Evolutionary conservation across 2,113 vertebrate genomes (phyloP).

Genomic region (Carettochelys insculpta): DNA sequence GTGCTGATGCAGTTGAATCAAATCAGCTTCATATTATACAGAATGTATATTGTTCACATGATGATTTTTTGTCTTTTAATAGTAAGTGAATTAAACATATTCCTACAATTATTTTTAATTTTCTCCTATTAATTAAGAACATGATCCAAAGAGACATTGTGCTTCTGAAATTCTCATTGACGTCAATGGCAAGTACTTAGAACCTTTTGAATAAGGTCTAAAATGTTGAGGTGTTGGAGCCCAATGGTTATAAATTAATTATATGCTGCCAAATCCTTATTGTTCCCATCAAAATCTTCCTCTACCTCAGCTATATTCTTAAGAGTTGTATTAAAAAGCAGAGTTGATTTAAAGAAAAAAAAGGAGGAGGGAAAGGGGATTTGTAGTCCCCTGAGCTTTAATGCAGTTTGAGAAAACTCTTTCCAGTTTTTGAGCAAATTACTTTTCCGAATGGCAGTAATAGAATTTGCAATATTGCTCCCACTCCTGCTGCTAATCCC

Average conservation of each 20-base stretch:
- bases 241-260: no score
- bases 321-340: neutral
- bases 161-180: no score
- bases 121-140: no score
- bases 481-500: fast-evolving
- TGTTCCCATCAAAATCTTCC: no score
- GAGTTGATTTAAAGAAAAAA: neutral
- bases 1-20: neutral
- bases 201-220: no score
- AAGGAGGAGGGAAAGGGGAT: neutral
- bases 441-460: neutral
- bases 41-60: neutral
- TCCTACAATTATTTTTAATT: no score
- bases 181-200: no score
- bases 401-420: constrained; percentile 40
- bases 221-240: no score
- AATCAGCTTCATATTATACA: neutral
- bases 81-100: neutral
- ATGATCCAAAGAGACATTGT: no score
- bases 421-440: constrained; percentile 36
- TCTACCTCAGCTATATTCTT: no score
- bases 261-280: no score
- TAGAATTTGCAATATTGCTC: neutral
- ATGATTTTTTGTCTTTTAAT: neutral
- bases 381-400: constrained; percentile 41